A percentile compares a stretch with the other conserved stretches of the same genome.
Evolutionary conservation across 1,140 invertebrate genomes (phyloP).

Genomic region (Sinonovacula constricta): DNA sequence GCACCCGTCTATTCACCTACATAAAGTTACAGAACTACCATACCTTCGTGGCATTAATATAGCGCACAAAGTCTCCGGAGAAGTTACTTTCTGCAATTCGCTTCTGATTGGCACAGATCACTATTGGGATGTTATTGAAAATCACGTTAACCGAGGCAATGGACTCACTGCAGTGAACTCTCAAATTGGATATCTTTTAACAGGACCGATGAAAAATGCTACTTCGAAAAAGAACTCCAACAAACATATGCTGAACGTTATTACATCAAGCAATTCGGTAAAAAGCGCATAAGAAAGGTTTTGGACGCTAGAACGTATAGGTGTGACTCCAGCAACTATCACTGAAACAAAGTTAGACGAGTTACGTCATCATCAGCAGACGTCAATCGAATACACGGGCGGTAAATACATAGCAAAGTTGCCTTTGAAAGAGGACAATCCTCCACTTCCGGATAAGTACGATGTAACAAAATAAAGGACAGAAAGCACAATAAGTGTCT

Average conservation of each 20-base stretch:
- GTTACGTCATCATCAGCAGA: background rate
- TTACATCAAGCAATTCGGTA: background rate
- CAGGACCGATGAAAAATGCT: background rate
- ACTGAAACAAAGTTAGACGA: too few species aligned
- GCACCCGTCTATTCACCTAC: background rate
- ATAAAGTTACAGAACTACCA: background rate
- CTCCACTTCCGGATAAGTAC: too few species aligned
- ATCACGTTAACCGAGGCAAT: background rate
- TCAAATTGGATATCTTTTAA: background rate
- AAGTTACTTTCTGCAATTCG: background rate
- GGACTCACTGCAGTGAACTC: background rate
- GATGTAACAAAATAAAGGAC: too few species aligned
- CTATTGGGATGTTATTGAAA: constrained; percentile 4
- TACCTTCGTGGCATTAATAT: background rate
- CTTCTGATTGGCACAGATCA: background rate
- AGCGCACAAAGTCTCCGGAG: background rate
- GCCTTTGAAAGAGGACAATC: too few species aligned
- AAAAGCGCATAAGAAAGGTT: background rate
- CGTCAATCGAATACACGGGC: background rate
- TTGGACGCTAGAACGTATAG: background rate
- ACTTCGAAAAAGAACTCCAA: background rate
- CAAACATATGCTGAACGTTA: background rate
- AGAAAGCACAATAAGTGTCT: too few species aligned
- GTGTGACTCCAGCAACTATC: background rate
- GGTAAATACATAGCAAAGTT: background rate